Percentiles rank a stretch among this genome's conserved stretches.
phyloP scores from a whole-genome alignment of 2,888 invertebrate genomes.

The Horisme vitalbata region DNA sequence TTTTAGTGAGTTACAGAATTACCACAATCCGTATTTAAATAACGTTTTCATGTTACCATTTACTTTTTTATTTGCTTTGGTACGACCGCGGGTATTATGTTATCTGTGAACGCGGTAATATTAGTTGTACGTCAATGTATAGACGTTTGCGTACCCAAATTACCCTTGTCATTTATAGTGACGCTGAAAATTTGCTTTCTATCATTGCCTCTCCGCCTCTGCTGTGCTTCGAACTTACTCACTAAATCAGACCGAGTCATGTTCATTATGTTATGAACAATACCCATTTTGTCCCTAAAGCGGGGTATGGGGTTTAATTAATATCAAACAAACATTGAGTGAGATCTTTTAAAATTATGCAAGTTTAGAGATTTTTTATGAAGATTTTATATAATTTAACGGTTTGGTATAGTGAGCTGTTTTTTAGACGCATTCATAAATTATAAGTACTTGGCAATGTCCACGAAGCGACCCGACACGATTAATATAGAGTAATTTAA shows the following conservation, averaged over 20 bases:
- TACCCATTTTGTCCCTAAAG: not conserved
- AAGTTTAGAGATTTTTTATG: not conserved
- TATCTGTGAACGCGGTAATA: too few relatives aligned
- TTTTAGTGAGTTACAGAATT: too few relatives aligned
- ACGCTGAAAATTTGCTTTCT: not conserved
- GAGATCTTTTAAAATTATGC: conserved; percentile 1
- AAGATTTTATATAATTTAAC: not conserved
- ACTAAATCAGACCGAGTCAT: not conserved
- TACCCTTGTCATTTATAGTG: too few relatives aligned
- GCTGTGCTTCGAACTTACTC: not conserved
- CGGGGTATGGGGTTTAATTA: not conserved
- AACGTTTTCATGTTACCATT: too few relatives aligned
- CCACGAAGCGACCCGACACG: conserved; percentile 16
- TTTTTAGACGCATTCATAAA: conserved; percentile 17
- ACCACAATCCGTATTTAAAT: too few relatives aligned
- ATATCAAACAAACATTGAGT: not conserved
- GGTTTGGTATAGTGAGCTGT: conserved; percentile 1
- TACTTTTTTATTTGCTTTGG: too few relatives aligned
- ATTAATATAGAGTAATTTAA: conserved; percentile 39
- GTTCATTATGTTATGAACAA: too few relatives aligned
- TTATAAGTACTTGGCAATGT: conserved; percentile 6
- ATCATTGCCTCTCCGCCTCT: not conserved
- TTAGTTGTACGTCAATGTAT: too few relatives aligned
- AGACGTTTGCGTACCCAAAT: too few relatives aligned
- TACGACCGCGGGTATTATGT: too few relatives aligned